These are phyloP conservation scores for Paedocypris micromegethes DNA, from an alignment of 2,797 vertebrate species.

Conservation along the genomic window DNA sequence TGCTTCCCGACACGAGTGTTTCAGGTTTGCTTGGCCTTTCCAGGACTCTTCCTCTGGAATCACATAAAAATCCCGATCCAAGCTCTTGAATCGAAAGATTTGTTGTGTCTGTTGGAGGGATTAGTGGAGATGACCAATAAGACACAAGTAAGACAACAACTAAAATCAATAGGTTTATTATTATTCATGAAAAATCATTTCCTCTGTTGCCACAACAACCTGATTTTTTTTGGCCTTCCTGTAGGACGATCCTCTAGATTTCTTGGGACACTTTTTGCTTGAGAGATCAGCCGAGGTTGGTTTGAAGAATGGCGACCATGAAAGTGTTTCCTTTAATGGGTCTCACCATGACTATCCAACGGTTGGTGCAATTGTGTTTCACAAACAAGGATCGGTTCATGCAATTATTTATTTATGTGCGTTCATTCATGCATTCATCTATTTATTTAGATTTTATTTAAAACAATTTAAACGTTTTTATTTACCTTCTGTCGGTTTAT, in stretches of 20 bases:
- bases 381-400: too few relatives aligned
- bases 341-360: slow-evolving; percentile 34
- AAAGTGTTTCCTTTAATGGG: slow-evolving; percentile 24
- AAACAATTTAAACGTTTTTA: too few relatives aligned
- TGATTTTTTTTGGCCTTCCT: slow-evolving; percentile 19
- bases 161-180: too few relatives aligned
- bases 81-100: slow-evolving; percentile 57
- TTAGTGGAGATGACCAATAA: slow-evolving; percentile 61
- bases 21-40: slow-evolving; percentile 12
- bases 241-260: slow-evolving; percentile 72
- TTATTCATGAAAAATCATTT: too few relatives aligned
- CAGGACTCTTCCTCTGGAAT: slow-evolving; percentile 76
- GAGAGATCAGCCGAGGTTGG: slow-evolving; percentile 49
- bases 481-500: too few relatives aligned
- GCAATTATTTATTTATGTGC: too few relatives aligned
- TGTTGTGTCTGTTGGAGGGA: slow-evolving; percentile 62
- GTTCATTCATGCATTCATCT: too few relatives aligned
- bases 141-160: slow-evolving; percentile 54
- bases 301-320: slow-evolving; percentile 29
- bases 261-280: slow-evolving; percentile 67
- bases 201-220: neutral
- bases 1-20: too few relatives aligned
- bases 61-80: slow-evolving; percentile 56
- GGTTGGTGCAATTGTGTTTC: slow-evolving; percentile 45
- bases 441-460: too few relatives aligned